phyloP scores from a whole-genome alignment of 2,888 invertebrate species.

The Venustoraphidia nigricollis region DNA sequence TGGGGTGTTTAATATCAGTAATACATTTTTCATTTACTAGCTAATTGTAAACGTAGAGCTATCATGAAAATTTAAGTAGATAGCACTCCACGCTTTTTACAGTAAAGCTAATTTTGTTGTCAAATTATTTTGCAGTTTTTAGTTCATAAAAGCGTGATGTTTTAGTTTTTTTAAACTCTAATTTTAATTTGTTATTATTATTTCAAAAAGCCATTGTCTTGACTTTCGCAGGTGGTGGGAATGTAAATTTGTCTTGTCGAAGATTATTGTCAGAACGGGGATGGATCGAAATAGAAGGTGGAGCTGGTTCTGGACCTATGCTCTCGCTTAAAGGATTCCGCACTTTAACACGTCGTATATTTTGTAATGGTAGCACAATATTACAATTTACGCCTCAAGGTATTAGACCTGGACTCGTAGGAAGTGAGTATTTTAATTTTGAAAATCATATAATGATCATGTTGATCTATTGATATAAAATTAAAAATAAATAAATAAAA shows the following conservation, averaged over 20 bases:
- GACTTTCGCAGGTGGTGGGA: constrained; percentile 43
- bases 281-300: constrained; percentile 76
- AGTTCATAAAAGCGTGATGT: too few relatives aligned
- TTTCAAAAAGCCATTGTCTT: constrained; percentile 3
- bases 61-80: too few relatives aligned
- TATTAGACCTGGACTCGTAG: constrained; percentile 57
- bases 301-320: constrained; percentile 72
- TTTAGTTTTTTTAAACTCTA: too few relatives aligned
- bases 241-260: constrained; percentile 61
- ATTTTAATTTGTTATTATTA: background rate
- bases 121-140: too few relatives aligned
- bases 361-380: constrained; percentile 59
- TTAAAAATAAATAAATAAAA: too few relatives aligned
- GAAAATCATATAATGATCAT: too few relatives aligned
- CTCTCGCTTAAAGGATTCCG: constrained; percentile 66
- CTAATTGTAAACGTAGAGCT: too few relatives aligned
- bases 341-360: constrained; percentile 55
- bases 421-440: constrained; percentile 44
- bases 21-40: too few relatives aligned
- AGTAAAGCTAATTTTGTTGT: too few relatives aligned
- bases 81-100: too few relatives aligned
- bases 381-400: constrained; percentile 66
- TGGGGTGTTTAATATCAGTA: too few relatives aligned
- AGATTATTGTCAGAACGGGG: constrained; percentile 68
- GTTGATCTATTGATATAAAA: too few relatives aligned